Conservation (phyloP, 2,888 invertebrate genomes). For the Trissolcus japonicus region DNA sequence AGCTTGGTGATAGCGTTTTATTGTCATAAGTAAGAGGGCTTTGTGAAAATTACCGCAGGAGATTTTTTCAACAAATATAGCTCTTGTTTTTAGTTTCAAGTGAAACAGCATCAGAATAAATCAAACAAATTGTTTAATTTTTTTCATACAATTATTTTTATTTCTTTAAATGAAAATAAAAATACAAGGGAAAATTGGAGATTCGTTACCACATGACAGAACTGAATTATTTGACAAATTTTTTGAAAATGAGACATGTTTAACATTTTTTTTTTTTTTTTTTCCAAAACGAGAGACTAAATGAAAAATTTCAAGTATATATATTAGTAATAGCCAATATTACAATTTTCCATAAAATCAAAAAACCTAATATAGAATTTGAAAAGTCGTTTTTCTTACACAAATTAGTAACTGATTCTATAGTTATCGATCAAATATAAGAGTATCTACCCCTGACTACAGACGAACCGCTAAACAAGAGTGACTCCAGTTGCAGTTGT, state of each 20-base stretch:
- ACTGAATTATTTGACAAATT: background rate
- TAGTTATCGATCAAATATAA: slow-evolving; percentile 40
- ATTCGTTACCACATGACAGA: background rate
- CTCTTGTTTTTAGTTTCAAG: background rate
- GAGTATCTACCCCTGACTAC: slow-evolving; percentile 11
- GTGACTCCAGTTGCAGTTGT: background rate
- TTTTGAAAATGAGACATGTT: too few species aligned
- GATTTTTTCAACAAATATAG: slow-evolving; percentile 3
- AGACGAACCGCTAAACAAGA: slow-evolving; percentile 10
- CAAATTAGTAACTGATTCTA: slow-evolving; percentile 5
- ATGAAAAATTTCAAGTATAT: too few species aligned
- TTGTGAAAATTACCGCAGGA: slow-evolving; percentile 6
- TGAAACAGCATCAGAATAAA: background rate
- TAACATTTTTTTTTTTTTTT: too few species aligned
- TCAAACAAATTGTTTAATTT: background rate
- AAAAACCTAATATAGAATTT: too few species aligned
- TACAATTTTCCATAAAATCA: too few species aligned
- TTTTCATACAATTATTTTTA: background rate
- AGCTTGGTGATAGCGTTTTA: slow-evolving; percentile 11
- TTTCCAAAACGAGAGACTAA: too few species aligned
- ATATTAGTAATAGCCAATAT: too few species aligned
- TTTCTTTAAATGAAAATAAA: background rate
- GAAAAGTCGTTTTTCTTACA: too few species aligned
- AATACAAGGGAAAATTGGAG: background rate
- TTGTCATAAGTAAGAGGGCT: slow-evolving; percentile 14